Base-by-base conservation (phyloP, 1,140 invertebrate species). In the Brachionus angularis region DNA sequence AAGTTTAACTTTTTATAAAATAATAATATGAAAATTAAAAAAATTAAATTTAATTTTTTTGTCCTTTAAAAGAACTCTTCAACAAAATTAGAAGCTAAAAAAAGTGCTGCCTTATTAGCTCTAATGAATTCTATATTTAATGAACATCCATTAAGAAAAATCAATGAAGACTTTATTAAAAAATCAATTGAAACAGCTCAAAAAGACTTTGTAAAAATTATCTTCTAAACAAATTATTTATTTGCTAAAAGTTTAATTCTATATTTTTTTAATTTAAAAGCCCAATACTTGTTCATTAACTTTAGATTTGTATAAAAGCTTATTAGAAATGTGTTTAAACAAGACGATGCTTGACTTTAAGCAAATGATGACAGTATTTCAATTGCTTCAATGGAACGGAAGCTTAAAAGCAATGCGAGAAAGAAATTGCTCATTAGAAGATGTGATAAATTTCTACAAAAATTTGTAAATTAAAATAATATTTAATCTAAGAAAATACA, bases 111-210 rank as follows among this genome's bases (percentile, higher is more conserved):
- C 0, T 94, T 95, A 84, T 94, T 96, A 69, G 92, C 92, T 4
- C 84, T 96, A 7, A 95, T 95, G 91, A 96, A 95, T 82, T 94
- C 91, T 4, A 91, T 96, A 2, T 95, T 95, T 79, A 96, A 95
- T 78, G 93, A 96, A 76, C 92, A 95, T 82, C 91, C 92, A 10
- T 92, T 91, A 0, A 83, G 93, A 76, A 87, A 89, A 74, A 95
- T 96, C 74, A 91, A 90, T 0, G 91, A 93, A 76, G 90, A 93
- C 75, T 95, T 95, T 79, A 93, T 95, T 42, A 89, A 92, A 78
- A 92, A 91, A 80, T 91, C 91, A 10, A 89, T 94, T 2, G 86
- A 87, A 8, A 91, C 94, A 82, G 91, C 91, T 2, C 84, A 89
- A 67, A 86, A 87, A 14, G 82, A 85, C 76, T 80, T 85, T 78